Evolutionary conservation across 2,113 vertebrate genomes (phyloP).

Genomic region (Mobula birostris): DNA sequence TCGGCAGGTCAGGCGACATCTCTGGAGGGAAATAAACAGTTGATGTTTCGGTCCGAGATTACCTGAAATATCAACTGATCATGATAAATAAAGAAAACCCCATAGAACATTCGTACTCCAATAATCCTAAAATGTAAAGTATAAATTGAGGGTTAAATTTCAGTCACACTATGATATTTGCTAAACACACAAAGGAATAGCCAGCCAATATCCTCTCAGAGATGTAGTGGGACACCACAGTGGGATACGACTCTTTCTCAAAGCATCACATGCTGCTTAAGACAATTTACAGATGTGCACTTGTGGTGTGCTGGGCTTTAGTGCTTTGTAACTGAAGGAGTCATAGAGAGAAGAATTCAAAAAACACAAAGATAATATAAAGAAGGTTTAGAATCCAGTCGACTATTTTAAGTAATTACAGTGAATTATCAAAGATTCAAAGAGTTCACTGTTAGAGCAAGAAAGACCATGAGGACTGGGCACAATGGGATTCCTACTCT

Average conservation of each 20-base stretch:
- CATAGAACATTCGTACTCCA: not conserved
- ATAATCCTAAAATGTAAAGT: not conserved
- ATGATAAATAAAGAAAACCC: not conserved
- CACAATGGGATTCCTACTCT: not conserved
- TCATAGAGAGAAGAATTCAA: not conserved
- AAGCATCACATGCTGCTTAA: not conserved
- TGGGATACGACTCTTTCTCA: not conserved
- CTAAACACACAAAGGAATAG: not conserved
- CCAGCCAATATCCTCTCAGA: not conserved
- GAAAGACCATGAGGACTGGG: not conserved
- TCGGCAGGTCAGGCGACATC: too few relatives aligned
- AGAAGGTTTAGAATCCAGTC: not conserved
- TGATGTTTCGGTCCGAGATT: too few relatives aligned
- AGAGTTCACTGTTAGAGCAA: not conserved
- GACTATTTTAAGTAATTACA: not conserved
- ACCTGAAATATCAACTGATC: too few relatives aligned
- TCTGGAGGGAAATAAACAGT: too few relatives aligned
- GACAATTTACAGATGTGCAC: not conserved
- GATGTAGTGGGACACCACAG: not conserved
- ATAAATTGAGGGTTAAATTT: not conserved
- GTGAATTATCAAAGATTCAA: not conserved
- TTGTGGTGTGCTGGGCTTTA: not conserved
- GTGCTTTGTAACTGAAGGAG: not conserved
- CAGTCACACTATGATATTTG: slow-evolving; percentile 1
- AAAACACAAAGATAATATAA: not conserved